Conservation (phyloP, 2,888 invertebrate species). For the Atrina japonica region DNA sequence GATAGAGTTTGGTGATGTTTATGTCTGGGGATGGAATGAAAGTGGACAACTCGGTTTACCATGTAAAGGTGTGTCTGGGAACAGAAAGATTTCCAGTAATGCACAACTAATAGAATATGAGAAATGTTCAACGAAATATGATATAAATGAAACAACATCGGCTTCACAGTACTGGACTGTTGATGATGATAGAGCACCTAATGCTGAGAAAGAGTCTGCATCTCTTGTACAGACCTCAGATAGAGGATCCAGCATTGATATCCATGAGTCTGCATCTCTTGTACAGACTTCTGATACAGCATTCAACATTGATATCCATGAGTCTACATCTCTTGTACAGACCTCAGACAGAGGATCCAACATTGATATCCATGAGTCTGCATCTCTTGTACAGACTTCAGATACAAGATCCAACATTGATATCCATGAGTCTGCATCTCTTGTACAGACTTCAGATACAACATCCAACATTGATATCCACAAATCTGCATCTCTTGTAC, state of each 20-base stretch:
- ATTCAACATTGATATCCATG: background rate
- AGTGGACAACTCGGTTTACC: conserved; percentile 90
- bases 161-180: no score
- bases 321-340: background rate
- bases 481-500: background rate
- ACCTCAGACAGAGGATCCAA: no score
- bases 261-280: background rate
- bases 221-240: background rate
- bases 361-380: background rate
- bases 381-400: background rate
- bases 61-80: conserved; percentile 32
- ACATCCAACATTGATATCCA: background rate
- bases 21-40: conserved; percentile 95
- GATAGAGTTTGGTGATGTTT: conserved; percentile 86
- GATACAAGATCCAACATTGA: background rate
- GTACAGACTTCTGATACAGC: background rate
- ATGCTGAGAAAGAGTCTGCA: background rate
- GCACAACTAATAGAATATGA: no score
- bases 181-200: no score
- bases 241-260: no score
- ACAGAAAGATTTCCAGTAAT: background rate
- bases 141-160: no score
- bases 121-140: no score
- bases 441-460: background rate
- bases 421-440: background rate